Evolutionary conservation across 2,888 invertebrate species (phyloP).

Genomic region (Calameuta pallipes): DNA sequence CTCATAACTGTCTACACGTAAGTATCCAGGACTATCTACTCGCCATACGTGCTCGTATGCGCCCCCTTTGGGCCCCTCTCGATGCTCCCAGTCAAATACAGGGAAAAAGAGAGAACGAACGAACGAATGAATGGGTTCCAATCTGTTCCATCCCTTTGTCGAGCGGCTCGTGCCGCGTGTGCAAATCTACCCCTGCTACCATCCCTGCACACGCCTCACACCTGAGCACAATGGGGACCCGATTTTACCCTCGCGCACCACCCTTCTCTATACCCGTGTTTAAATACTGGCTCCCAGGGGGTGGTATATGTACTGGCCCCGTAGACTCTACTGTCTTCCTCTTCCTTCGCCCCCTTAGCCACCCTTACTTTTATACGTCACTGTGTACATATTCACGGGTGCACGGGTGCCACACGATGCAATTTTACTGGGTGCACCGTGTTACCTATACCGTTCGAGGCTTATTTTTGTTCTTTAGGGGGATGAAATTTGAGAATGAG

Average conservation of each 20-base stretch:
- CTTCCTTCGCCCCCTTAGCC: constrained; percentile 12
- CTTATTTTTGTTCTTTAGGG: background rate
- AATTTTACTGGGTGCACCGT: background rate
- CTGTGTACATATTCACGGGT: background rate
- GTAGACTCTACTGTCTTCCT: constrained; percentile 16
- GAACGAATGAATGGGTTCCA: constrained; percentile 51
- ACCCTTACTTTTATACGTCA: constrained; percentile 9
- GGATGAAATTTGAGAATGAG: background rate
- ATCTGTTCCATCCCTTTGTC: constrained; percentile 65
- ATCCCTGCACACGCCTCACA: constrained; percentile 62
- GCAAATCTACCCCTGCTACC: constrained; percentile 56
- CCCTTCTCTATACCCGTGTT: constrained; percentile 20
- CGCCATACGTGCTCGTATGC: background rate
- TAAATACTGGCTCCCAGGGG: constrained; percentile 33
- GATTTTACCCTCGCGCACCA: constrained; percentile 49
- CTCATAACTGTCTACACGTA: background rate
- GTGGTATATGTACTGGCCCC: constrained; percentile 13
- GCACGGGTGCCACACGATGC: background rate
- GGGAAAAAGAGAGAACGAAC: constrained; percentile 30
- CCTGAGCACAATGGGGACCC: constrained; percentile 64
- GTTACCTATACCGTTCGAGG: background rate
- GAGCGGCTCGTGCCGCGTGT: constrained; percentile 64
- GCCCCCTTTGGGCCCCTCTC: background rate
- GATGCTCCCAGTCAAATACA: constrained; percentile 40
- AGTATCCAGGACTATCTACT: background rate